These are phyloP conservation scores for Lordiphosa collinella DNA, from an alignment of 1,140 invertebrate genomes.

Conservation along the genomic window DNA sequence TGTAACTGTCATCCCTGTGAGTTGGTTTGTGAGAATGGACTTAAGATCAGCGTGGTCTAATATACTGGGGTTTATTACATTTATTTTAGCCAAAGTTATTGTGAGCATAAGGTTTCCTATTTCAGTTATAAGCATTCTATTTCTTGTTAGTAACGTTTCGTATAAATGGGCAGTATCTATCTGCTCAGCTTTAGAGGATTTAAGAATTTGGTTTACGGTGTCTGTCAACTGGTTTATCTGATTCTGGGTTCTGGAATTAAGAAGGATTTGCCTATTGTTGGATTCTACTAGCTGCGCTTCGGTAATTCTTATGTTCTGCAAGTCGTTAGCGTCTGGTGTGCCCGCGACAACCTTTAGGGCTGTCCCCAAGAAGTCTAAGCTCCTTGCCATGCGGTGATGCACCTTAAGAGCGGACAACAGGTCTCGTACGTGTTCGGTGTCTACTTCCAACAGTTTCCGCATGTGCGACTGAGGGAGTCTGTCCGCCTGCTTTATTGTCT, in stretches of 20 bases:
- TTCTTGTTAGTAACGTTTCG: neutral
- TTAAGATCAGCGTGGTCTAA: constrained; percentile 6
- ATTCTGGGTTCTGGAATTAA: neutral
- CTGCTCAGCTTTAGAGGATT: neutral
- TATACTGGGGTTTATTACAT: constrained; percentile 8
- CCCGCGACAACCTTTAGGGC: constrained; percentile 7
- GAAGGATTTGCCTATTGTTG: constrained; percentile 11
- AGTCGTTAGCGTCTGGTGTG: neutral
- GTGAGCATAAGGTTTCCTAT: constrained; percentile 13
- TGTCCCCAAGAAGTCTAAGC: constrained; percentile 11
- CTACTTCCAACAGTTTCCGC: neutral
- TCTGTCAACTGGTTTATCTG: constrained; percentile 10
- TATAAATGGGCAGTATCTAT: neutral
- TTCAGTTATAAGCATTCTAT: constrained; percentile 3
- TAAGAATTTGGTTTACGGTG: constrained; percentile 1
- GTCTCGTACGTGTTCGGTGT: constrained; percentile 1
- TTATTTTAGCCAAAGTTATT: constrained; percentile 9
- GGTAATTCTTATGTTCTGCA: constrained; percentile 3
- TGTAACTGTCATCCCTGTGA: too few species aligned
- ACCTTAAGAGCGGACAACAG: constrained; percentile 4
- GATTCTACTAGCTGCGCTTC: constrained; percentile 1
- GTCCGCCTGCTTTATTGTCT: neutral
- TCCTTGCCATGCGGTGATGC: constrained; percentile 6
- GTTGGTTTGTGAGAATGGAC: too few species aligned
- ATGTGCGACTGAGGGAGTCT: neutral